These are phyloP conservation scores for Rhagoletis pomonella DNA, from an alignment of 1,140 invertebrate genomes.

Conservation along the genomic window DNA sequence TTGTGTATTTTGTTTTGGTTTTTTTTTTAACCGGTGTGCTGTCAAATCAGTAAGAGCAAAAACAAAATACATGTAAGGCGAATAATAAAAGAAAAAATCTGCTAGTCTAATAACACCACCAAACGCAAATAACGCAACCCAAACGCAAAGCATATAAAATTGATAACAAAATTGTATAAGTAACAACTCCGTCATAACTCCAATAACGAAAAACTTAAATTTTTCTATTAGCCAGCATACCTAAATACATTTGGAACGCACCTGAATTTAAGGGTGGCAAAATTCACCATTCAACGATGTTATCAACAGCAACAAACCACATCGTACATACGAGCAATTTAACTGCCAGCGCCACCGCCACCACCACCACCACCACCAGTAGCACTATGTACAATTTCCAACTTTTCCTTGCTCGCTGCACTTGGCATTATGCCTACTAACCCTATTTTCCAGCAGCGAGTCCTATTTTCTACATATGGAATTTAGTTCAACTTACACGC, in stretches of 20 bases:
- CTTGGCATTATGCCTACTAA: slow-evolving; percentile 74
- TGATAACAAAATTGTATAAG: background rate
- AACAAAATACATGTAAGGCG: no score
- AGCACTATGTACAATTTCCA: background rate
- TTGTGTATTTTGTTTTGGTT: no score
- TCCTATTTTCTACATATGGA: slow-evolving; percentile 65
- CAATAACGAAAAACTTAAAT: background rate
- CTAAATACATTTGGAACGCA: background rate
- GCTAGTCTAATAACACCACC: no score
- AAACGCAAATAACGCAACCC: background rate
- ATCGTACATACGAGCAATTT: background rate
- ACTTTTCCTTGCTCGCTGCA: slow-evolving; percentile 69
- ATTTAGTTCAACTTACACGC: slow-evolving; percentile 29
- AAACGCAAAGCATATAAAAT: background rate
- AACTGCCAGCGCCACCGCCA: background rate
- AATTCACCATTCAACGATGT: slow-evolving; percentile 34
- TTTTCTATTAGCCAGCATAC: background rate
- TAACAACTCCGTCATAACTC: background rate
- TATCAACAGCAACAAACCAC: background rate
- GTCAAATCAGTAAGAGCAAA: no score
- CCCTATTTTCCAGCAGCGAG: slow-evolving; percentile 72
- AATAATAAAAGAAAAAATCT: no score
- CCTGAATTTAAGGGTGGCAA: slow-evolving; percentile 40
- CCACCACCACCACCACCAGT: background rate
- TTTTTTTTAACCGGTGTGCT: no score